Base-by-base conservation (phyloP, 2,797 vertebrate species). In the Alcedo quadribrachys region DNA sequence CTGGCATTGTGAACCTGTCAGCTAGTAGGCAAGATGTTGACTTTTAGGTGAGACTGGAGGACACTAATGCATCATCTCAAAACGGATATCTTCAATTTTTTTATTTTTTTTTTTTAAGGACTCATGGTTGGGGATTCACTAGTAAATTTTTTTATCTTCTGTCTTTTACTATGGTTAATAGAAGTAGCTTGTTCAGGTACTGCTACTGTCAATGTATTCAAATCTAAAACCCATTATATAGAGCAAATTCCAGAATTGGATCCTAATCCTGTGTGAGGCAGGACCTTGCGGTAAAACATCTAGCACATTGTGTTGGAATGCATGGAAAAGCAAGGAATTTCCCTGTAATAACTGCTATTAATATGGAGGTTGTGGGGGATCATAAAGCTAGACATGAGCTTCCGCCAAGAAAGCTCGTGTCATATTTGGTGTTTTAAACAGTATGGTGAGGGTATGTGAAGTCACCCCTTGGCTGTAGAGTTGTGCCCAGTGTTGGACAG, bases 241-340 rank as follows among this genome's bases (percentile, higher is more conserved):
- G 48, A 87, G 57, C 48, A 55, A 6, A 27, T 42, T 57, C 63
- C 45, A 70, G 35, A 45, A 58, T 0, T 33, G 37, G 40, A 91
- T 30, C 60, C 30, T 81, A 63, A 78, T 85, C 58, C 67, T n/a
- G 18, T 28, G 19, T 30, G 51, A 60, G 40, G 50, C 77, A 90
- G 50, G 61, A 60, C 45, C 51, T 67, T 37, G 27, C 81, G 82
- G 60, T 53, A 45, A 86, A 66, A 55, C 17, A 28, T 33, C 15
- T 6, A 45, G 11, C 2, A 3, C 0, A 0, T n/a, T 55, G 62
- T 28, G 20, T 43, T 66, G 55, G 24, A 68, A 45, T 28, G 48
- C 57, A 33, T 74, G 25, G 0, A 0, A 60, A 79, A 79, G 60
- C 10, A 35, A 60, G 67, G 30, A n/a, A 45, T 67, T 90, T 73